A percentile compares a stretch with the other conserved stretches of the same genome.
Conservation (phyloP, 2,797 vertebrate species). For the Neoniphon sammara region DNA sequence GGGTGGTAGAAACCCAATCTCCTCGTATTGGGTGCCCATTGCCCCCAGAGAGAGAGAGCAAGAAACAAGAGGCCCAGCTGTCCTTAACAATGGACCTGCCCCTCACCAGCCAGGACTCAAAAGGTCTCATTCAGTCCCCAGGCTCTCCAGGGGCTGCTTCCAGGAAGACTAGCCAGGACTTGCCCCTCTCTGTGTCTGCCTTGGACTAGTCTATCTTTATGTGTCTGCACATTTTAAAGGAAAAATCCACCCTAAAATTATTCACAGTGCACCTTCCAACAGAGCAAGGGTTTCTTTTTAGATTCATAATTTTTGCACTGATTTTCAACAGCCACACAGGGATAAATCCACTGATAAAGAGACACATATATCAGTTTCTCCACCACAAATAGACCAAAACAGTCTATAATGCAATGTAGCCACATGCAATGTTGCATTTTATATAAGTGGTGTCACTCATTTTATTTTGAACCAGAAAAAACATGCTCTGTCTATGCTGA, state of each 20-base stretch:
- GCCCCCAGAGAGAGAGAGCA: slow-evolving; percentile 76
- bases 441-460: too few species aligned
- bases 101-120: slow-evolving; percentile 76
- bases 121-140: slow-evolving; percentile 78
- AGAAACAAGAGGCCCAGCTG: slow-evolving; percentile 86
- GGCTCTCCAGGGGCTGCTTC: slow-evolving; percentile 69
- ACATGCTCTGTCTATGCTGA: too few species aligned
- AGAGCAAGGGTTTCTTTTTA: too few species aligned
- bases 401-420: too few species aligned
- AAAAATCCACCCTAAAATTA: not conserved
- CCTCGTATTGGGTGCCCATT: slow-evolving; percentile 81
- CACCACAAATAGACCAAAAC: too few species aligned
- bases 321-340: too few species aligned
- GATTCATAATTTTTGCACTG: too few species aligned
- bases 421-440: too few species aligned
- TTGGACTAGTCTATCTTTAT: slow-evolving; percentile 26
- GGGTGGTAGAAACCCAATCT: slow-evolving; percentile 81
- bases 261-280: too few species aligned
- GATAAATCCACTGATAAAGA: too few species aligned
- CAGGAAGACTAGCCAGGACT: slow-evolving; percentile 73
- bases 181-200: slow-evolving; percentile 57
- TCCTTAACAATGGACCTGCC: slow-evolving; percentile 83
- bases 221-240: slow-evolving; percentile 11
- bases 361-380: too few species aligned
- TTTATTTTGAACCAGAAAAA: too few species aligned